These are phyloP conservation scores for Arenicola marina DNA, from an alignment of 2,888 invertebrate genomes.

Conservation along the genomic window DNA sequence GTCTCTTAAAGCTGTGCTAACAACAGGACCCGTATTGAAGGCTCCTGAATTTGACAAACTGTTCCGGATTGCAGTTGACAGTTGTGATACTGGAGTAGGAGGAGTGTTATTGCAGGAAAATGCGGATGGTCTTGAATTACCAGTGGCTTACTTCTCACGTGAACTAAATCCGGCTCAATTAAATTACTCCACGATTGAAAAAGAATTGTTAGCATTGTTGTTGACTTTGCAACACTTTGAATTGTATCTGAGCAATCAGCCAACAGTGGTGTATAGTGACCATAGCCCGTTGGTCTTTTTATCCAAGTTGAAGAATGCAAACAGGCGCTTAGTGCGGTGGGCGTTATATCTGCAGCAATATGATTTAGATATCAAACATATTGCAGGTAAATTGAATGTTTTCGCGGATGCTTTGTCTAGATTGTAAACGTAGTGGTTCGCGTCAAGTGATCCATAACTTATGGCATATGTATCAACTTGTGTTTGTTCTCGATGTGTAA, in stretches of 20 bases:
- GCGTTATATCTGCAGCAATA: no score
- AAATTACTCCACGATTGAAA: neutral
- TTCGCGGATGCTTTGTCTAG: no score
- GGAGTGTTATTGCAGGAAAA: neutral
- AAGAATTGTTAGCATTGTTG: neutral
- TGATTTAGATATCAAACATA: no score
- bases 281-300: no score
- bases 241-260: neutral
- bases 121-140: neutral
- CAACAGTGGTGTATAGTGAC: no score
- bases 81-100: neutral
- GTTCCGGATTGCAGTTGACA: neutral
- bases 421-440: no score
- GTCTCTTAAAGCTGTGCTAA: neutral
- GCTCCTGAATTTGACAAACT: neutral
- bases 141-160: neutral
- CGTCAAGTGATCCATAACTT: no score
- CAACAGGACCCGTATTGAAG: neutral
- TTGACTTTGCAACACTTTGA: neutral
- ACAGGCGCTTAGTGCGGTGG: no score
- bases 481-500: no score
- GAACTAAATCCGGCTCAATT: neutral
- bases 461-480: no score
- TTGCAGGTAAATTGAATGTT: no score
- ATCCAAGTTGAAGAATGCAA: no score